Evolutionary conservation across 2,797 vertebrate species (phyloP), one percentile per base, ranked within the genome.

Genomic region (Lagodon rhomboides): DNA sequence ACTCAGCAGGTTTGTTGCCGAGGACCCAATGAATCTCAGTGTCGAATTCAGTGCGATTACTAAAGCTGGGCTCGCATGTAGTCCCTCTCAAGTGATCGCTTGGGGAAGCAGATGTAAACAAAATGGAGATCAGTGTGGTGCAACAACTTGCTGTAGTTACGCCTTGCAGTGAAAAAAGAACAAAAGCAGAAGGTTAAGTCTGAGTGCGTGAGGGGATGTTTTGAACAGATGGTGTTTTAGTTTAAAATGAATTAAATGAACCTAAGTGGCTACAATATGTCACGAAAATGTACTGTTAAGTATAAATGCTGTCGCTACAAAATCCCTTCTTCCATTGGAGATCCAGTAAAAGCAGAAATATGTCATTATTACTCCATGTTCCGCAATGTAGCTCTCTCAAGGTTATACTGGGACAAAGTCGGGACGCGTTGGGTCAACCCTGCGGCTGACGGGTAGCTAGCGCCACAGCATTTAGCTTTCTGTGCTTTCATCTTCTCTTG

Each of bases 401-500:
- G 85, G 85, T 81, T 73, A 74, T 77, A 50, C 68, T 3, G 5
- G 83, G 79, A 81, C 73, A 79, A 77, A 75, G 68, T 53, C 53
- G 51, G 55, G 54, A 22, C 50, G 16, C 20, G 2, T 50, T 27
- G 20, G 59, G 27, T 83, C 27, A 54, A 8, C 51, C 46, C 12
- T 20, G 64, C 73, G 34, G 69, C 50, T 79, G 68, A 75, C 80
- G 80, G 60, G 69, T 75, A 58, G 68, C 68, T 50, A 55, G 25
- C 51, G 8, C 22, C 27, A n/a, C 55, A 68, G 50, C 25, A 44
- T 68, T 71, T 59, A 51, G n/a, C 53, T 75, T 53, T 41, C 12
- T 16, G 13, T 50, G 27, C 75, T 86, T 86, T 87, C 62, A 85
- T 91, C 84, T 87, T 75, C 47, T 80, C 10, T 59, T 51, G 51